These are phyloP conservation scores for Lucilia cuprina DNA, from an alignment of 1,140 invertebrate genomes.

Conservation along the genomic window DNA sequence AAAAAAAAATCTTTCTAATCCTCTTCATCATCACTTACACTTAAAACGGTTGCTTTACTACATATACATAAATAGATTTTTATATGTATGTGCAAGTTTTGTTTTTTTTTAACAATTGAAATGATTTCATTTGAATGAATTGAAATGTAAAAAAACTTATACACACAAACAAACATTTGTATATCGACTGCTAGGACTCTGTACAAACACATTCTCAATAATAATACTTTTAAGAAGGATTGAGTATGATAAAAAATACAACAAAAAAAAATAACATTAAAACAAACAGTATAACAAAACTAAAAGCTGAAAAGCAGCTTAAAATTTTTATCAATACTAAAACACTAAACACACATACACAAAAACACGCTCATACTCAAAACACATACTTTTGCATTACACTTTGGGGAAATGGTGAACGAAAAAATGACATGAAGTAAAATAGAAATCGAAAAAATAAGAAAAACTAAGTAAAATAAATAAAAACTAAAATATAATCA, in stretches of 20 bases:
- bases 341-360: not conserved
- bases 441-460: not conserved
- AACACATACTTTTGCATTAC: not conserved
- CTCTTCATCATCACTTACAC: not conserved
- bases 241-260: not conserved
- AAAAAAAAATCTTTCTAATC: not conserved
- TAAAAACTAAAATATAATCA: not conserved
- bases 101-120: not conserved
- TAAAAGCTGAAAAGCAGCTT: slow-evolving; percentile 17
- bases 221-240: not conserved
- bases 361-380: not conserved
- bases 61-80: not conserved
- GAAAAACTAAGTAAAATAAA: not conserved
- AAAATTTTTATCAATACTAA: slow-evolving; percentile 15
- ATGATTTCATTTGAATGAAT: slow-evolving; percentile 17
- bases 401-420: not conserved
- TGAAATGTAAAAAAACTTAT: not conserved
- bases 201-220: not conserved
- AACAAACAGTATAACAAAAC: not conserved
- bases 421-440: not conserved
- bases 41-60: not conserved
- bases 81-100: not conserved
- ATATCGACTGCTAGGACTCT: not conserved
- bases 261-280: not conserved
- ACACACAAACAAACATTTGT: not conserved